Base-by-base conservation (phyloP, 2,797 vertebrate genomes). In the Enteromius afrohamiltoni region DNA sequence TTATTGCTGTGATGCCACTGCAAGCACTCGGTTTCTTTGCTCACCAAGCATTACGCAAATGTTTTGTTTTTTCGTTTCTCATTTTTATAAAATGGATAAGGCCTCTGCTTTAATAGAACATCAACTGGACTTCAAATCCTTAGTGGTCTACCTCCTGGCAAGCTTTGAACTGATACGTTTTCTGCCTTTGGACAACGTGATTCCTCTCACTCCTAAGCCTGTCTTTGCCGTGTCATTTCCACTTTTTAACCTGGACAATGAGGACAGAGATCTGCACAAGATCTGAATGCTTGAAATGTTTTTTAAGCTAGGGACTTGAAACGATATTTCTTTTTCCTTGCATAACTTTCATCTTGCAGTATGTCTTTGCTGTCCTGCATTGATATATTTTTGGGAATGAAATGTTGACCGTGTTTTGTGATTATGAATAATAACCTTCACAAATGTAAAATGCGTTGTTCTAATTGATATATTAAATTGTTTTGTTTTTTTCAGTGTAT, bases 291-390 rank as follows among this genome's bases (percentile, higher is more conserved):
- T 74, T 68, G 23, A 76, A 76, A 53, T 37, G 87, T 83, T 89
- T 90, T 88, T 92, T 83, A 92, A 91, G 82, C 87, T 89, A 88
- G 90, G 93, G 96, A 96, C 97, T 97, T 96, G 88, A 95, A 97
- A 96, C 94, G 95, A 96, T 97, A 92, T 97, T 98, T 97, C 96
- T 95, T 94, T 95, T 95, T 96, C 94, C 94, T 95, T 95, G 96
- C 94, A 92, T 95, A 93, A 93, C 93, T 93, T 95, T 94, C 94
- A 94, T 92, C 92, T 88, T 93, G 92, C 93, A 93, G 49, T 55
- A 76, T 76, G 96, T 94, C 95, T 96, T 95, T 94, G 90, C 94
- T 89, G 95, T 95, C 90, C 92, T 93, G 88, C 94, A 91, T 96
- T 91, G 80, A 79, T 88, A 85, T 92, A 91, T 92, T 91, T 93